Percentiles rank a stretch among this genome's conserved stretches.
phyloP scores from a whole-genome alignment of 2,797 vertebrate species.

The Sebastes miniatus region DNA sequence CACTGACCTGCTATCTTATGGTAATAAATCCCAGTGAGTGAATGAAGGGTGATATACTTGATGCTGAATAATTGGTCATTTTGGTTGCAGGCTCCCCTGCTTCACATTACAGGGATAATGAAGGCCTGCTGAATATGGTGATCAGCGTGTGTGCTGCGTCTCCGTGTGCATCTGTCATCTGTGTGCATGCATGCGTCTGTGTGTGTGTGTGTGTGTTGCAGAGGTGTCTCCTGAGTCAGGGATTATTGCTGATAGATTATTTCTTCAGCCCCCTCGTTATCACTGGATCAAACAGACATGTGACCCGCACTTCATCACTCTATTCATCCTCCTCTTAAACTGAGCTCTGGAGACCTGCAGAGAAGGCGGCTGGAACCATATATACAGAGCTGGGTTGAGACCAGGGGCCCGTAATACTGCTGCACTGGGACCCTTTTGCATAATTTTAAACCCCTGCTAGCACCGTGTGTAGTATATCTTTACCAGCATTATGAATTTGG shows the following conservation, averaged over 20 bases:
- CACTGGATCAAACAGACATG: conserved; percentile 82
- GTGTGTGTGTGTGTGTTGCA: conserved; percentile 52
- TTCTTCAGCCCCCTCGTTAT: conserved; percentile 82
- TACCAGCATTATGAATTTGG: conserved; percentile 35
- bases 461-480: conserved; percentile 45
- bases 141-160: conserved; percentile 58
- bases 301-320: conserved; percentile 81
- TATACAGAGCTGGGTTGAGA: conserved; percentile 58
- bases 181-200: conserved; percentile 39
- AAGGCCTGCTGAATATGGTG: conserved; percentile 83
- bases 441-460: conserved; percentile 60
- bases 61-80: conserved; percentile 83
- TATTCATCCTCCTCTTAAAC: conserved; percentile 80
- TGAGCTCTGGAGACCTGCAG: conserved; percentile 77
- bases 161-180: conserved; percentile 72
- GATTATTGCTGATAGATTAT: conserved; percentile 85
- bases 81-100: conserved; percentile 78
- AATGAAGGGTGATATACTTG: conserved; percentile 71
- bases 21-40: conserved; percentile 74
- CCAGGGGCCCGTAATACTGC: conserved; percentile 63
- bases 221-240: conserved; percentile 81
- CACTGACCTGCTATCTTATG: conserved; percentile 66
- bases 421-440: conserved; percentile 75
- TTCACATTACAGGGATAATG: conserved; percentile 83
- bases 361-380: conserved; percentile 64